These are phyloP conservation scores for Cephus pygmeus DNA, from an alignment of 2,888 invertebrate genomes.

Conservation along the genomic window DNA sequence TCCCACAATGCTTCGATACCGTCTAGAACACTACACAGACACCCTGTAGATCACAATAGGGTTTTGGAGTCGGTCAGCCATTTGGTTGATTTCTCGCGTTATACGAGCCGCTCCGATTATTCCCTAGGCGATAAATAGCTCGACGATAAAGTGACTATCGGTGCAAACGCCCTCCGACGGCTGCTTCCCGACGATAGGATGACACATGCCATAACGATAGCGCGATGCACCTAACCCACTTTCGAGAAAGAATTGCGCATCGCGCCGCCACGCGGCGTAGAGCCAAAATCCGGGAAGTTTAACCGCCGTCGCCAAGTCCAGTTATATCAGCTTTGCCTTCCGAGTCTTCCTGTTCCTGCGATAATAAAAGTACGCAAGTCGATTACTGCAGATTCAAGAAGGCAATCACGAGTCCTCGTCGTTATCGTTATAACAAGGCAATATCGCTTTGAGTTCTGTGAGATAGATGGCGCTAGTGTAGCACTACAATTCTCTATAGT, in stretches of 20 bases:
- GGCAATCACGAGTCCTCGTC: neutral
- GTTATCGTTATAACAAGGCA: neutral
- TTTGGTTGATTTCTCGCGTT: neutral
- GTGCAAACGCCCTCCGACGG: constrained; percentile 49
- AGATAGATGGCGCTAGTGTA: neutral
- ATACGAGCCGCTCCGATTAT: neutral
- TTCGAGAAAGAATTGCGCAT: neutral
- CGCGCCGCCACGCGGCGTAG: neutral
- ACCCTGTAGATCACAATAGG: neutral
- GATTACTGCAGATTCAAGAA: neutral
- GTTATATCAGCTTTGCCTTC: neutral
- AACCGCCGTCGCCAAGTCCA: neutral
- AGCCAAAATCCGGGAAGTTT: neutral
- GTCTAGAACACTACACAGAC: neutral
- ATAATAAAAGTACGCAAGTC: neutral
- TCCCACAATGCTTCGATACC: neutral
- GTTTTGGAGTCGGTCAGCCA: neutral
- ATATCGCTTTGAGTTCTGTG: neutral
- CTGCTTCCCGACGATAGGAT: constrained; percentile 45
- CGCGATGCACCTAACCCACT: neutral
- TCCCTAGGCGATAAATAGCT: neutral
- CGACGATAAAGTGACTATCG: constrained; percentile 33
- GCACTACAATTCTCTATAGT: neutral
- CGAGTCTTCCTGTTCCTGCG: neutral
- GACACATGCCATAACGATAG: neutral